phyloP scores from a whole-genome alignment of 2,797 vertebrate species.

The Miichthys miiuy region DNA sequence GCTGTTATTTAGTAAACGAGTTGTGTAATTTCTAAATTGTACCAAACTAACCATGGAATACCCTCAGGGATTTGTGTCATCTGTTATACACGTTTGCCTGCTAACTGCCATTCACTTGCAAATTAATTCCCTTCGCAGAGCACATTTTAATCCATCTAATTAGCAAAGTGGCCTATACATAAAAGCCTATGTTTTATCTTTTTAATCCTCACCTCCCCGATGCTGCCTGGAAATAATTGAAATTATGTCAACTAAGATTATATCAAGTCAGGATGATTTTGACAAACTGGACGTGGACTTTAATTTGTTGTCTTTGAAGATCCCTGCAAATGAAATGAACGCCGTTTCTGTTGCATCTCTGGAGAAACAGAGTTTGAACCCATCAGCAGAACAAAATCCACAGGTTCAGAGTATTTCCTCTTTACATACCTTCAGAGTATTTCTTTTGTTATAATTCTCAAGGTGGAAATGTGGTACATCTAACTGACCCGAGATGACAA shows the following conservation, averaged over 20 bases:
- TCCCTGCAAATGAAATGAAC: neutral
- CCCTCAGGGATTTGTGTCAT: constrained; percentile 80
- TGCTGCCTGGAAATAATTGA: constrained; percentile 66
- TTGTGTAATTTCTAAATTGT: constrained; percentile 87
- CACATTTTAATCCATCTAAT: constrained; percentile 85
- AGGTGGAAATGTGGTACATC: constrained; percentile 57
- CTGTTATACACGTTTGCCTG: constrained; percentile 74
- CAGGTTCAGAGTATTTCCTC: constrained; percentile 52
- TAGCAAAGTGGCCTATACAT: constrained; percentile 81
- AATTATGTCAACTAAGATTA: constrained; percentile 63
- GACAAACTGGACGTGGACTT: constrained; percentile 37
- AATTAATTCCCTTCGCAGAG: constrained; percentile 83
- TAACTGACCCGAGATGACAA: constrained; percentile 77
- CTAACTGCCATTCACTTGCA: constrained; percentile 86
- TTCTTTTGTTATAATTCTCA: constrained; percentile 80
- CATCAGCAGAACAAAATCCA: constrained; percentile 39
- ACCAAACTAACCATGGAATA: constrained; percentile 81
- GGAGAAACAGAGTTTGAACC: constrained; percentile 53
- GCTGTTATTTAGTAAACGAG: constrained; percentile 83
- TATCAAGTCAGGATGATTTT: constrained; percentile 36
- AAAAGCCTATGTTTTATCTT: constrained; percentile 81
- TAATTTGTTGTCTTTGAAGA: constrained; percentile 33
- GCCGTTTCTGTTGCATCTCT: constrained; percentile 39
- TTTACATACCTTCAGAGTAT: constrained; percentile 78
- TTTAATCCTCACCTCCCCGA: constrained; percentile 73